Percentiles rank a stretch among this genome's conserved stretches.
These are phyloP conservation scores for Cavia aperea DNA, from an alignment of 2,113 vertebrate genomes.

Conservation along the genomic window DNA sequence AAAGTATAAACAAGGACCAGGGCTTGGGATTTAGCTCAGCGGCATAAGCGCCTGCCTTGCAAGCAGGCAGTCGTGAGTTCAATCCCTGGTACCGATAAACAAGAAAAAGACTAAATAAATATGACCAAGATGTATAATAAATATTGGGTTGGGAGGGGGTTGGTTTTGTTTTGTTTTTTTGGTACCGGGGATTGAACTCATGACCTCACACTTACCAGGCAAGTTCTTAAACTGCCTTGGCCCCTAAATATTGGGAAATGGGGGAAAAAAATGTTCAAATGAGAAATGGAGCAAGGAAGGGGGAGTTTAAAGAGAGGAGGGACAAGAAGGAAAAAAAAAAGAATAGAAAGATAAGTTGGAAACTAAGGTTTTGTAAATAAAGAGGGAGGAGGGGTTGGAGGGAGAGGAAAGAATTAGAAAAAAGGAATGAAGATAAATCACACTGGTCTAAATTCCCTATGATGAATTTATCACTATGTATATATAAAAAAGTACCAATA, in stretches of 20 bases:
- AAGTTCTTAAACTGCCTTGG: too few relatives aligned
- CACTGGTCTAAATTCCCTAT: not conserved
- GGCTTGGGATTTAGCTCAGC: too few relatives aligned
- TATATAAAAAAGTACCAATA: not conserved
- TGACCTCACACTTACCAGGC: too few relatives aligned
- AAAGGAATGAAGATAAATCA: not conserved
- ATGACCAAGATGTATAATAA: not conserved
- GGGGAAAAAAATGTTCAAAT: not conserved
- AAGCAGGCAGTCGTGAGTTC: too few relatives aligned
- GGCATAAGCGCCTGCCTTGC: too few relatives aligned
- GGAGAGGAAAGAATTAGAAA: not conserved
- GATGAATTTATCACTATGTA: not conserved
- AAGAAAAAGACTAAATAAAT: too few relatives aligned
- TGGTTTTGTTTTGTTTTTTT: too few relatives aligned
- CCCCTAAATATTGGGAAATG: not conserved
- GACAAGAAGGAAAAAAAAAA: not conserved
- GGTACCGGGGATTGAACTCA: too few relatives aligned
- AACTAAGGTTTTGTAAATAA: not conserved
- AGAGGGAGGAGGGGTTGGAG: not conserved
- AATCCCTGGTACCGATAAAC: too few relatives aligned
- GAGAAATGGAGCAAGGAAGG: not conserved
- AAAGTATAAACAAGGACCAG: not conserved
- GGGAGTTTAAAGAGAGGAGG: not conserved
- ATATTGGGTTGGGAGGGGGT: not conserved
- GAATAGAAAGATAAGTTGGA: not conserved